These are phyloP conservation scores for Tetragnatha versicolor DNA, from an alignment of 1,140 invertebrate genomes.

Conservation along the genomic window DNA sequence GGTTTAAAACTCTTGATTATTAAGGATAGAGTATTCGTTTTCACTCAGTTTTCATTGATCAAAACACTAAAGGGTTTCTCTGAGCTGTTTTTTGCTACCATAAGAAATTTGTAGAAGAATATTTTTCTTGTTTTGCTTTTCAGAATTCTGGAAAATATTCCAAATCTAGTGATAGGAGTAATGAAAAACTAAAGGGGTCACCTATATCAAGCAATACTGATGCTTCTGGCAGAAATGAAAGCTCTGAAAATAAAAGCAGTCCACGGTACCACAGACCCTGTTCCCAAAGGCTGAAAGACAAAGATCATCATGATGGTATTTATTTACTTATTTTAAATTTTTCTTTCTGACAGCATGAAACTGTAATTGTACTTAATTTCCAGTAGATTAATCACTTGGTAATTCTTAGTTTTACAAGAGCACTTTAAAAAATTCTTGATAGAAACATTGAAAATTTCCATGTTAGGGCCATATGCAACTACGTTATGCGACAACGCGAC, in stretches of 20 bases:
- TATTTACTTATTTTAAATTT: neutral
- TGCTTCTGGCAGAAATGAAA: slow-evolving; percentile 74
- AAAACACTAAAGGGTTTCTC: too few relatives aligned
- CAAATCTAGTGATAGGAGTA: slow-evolving; percentile 66
- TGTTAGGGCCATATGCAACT: too few relatives aligned
- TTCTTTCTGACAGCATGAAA: neutral
- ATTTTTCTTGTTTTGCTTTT: too few relatives aligned
- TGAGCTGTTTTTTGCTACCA: too few relatives aligned
- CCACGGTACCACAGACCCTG: slow-evolving; percentile 77
- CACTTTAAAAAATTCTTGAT: neutral
- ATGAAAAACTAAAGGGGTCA: slow-evolving; percentile 74
- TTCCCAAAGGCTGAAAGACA: slow-evolving; percentile 84
- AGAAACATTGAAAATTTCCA: too few relatives aligned
- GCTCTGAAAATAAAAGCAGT: slow-evolving; percentile 73
- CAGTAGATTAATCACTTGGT: neutral
- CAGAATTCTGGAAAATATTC: slow-evolving; percentile 46
- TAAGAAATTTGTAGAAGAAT: too few relatives aligned
- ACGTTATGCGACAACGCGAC: too few relatives aligned
- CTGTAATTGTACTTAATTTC: neutral
- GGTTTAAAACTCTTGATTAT: too few relatives aligned
- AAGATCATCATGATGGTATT: slow-evolving; percentile 68
- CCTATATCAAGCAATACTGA: slow-evolving; percentile 72
- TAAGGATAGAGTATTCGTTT: too few relatives aligned
- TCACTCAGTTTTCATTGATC: too few relatives aligned
- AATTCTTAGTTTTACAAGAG: neutral